These are phyloP conservation scores for Wasmannia auropunctata DNA, from an alignment of 1,140 invertebrate species.

Conservation along the genomic window DNA sequence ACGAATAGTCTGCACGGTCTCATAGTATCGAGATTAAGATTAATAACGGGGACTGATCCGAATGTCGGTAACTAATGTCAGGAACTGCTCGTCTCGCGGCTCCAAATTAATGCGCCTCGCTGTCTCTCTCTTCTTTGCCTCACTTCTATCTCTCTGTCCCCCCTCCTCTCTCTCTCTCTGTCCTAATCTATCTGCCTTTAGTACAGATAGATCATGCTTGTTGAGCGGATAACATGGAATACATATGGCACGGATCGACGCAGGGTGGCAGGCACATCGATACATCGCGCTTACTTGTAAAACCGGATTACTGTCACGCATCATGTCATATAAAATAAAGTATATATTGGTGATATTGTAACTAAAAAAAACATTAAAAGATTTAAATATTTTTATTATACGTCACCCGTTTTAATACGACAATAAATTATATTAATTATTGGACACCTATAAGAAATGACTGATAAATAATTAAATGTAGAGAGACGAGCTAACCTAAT, in stretches of 20 bases:
- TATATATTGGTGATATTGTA: not conserved
- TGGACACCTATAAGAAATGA: not conserved
- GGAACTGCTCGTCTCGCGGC: constrained; percentile 38
- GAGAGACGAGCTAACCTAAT: not conserved
- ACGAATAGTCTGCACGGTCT: constrained; percentile 43
- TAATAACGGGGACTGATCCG: constrained; percentile 55
- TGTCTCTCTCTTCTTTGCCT: constrained; percentile 43
- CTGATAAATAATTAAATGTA: not conserved
- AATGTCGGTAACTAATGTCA: constrained; percentile 66
- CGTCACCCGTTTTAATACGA: not conserved
- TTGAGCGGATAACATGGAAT: constrained; percentile 43
- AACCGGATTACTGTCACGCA: constrained; percentile 23
- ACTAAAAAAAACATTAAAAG: not conserved
- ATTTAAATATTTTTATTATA: not conserved
- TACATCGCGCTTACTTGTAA: constrained; percentile 18
- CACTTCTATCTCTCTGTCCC: constrained; percentile 37
- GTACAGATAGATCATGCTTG: constrained; percentile 55
- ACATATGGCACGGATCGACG: not conserved
- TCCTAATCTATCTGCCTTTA: constrained; percentile 39
- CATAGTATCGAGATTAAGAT: constrained; percentile 60
- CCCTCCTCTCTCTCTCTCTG: not conserved
- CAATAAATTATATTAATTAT: constrained; percentile 17
- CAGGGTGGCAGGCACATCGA: not conserved
- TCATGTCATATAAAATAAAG: not conserved
- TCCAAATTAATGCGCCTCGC: constrained; percentile 52